phyloP scores from a whole-genome alignment of 2,888 invertebrate genomes.

The Spilarctia lutea region DNA sequence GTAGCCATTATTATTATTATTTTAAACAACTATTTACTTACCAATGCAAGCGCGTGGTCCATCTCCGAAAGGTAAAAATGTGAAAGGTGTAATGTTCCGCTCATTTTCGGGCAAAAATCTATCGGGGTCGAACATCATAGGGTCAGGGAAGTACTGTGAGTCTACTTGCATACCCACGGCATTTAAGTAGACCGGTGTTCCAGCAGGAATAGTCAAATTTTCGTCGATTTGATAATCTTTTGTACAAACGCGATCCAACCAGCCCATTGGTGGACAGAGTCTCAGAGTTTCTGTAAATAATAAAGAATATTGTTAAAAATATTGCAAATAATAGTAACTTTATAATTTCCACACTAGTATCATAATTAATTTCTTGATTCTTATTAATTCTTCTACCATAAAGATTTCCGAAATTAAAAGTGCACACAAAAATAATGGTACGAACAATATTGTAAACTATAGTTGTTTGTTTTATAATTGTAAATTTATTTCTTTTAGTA shows the following conservation, averaged over 20 bases:
- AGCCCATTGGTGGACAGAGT: constrained; percentile 63
- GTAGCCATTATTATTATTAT: neutral
- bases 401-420: neutral
- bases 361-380: neutral
- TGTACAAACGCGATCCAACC: constrained; percentile 61
- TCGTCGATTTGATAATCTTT: constrained; percentile 63
- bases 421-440: neutral
- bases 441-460: neutral
- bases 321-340: neutral
- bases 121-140: constrained; percentile 84
- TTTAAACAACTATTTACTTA: constrained; percentile 35
- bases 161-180: constrained; percentile 67
- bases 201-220: constrained; percentile 59
- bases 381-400: too few species aligned
- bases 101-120: constrained; percentile 86
- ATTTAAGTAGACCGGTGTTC: constrained; percentile 63
- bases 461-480: neutral
- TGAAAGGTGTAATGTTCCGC: constrained; percentile 60
- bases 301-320: neutral
- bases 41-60: constrained; percentile 88
- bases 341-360: neutral
- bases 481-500: too few species aligned
- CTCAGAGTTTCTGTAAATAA: constrained; percentile 5
- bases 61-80: constrained; percentile 84
- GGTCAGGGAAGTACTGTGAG: constrained; percentile 82